Percentiles rank a stretch among this genome's conserved stretches.
Conservation (phyloP, 2,888 invertebrate species). For the Ormia ochracea region DNA sequence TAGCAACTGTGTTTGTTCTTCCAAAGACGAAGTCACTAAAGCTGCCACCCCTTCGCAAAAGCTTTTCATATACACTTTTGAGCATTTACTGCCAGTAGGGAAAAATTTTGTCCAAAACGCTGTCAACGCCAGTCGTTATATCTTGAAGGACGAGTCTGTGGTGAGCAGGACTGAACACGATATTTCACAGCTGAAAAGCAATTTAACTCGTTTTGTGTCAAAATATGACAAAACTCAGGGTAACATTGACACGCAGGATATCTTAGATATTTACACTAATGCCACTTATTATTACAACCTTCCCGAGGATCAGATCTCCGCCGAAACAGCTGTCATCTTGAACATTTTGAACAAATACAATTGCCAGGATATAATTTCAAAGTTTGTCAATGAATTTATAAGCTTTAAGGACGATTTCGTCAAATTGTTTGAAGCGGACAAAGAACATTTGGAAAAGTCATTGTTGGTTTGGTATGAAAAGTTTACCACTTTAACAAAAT, state of each 20-base stretch:
- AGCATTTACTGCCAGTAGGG: background rate
- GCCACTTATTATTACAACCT: slow-evolving; percentile 34
- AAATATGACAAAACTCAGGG: slow-evolving; percentile 11
- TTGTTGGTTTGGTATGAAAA: slow-evolving; percentile 55
- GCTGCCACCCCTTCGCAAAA: background rate
- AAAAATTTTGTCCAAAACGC: slow-evolving; percentile 15
- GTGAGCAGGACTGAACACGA: background rate
- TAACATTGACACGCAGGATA: slow-evolving; percentile 11
- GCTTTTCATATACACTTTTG: slow-evolving; percentile 10
- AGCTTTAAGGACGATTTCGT: slow-evolving; percentile 22
- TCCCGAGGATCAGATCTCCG: background rate
- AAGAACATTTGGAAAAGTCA: slow-evolving; percentile 9
- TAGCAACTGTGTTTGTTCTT: background rate
- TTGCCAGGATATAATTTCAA: slow-evolving; percentile 9
- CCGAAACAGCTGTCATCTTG: slow-evolving; percentile 5
- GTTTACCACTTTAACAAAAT: slow-evolving; percentile 30
- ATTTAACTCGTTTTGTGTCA: slow-evolving; percentile 34
- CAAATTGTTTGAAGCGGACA: slow-evolving; percentile 26
- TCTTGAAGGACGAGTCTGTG: slow-evolving; percentile 39
- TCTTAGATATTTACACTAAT: slow-evolving; percentile 43
- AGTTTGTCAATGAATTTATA: slow-evolving; percentile 28
- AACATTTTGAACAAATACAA: slow-evolving; percentile 35
- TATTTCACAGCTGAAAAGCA: slow-evolving; percentile 17
- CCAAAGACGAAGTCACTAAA: background rate
- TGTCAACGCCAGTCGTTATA: slow-evolving; percentile 12